A percentile compares a stretch with the other conserved stretches of the same genome.
Evolutionary conservation across 2,113 vertebrate genomes (phyloP).

Genomic region (Coregonus clupeaformis): DNA sequence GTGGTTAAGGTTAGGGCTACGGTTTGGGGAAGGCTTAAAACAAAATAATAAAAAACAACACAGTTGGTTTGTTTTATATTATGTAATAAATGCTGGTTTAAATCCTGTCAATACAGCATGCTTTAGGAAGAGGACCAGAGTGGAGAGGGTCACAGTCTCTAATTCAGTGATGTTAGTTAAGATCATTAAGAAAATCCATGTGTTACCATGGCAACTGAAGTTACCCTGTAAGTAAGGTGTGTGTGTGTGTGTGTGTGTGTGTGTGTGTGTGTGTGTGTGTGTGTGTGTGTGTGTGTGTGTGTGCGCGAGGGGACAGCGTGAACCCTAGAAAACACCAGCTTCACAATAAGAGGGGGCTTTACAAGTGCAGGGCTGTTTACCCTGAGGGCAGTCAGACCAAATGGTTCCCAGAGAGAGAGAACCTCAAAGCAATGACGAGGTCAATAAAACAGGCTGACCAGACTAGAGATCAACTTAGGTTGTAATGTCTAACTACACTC

Average conservation of each 20-base stretch:
- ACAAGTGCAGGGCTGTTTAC: constrained; percentile 34
- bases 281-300: too few species aligned
- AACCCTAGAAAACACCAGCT: constrained; percentile 47
- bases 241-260: neutral
- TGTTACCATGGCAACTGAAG: constrained; percentile 1
- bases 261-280: neutral
- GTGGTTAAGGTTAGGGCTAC: too few species aligned
- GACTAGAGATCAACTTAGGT: neutral
- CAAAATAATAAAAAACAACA: neutral
- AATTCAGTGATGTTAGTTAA: constrained; percentile 8
- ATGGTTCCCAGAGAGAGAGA: constrained; percentile 42
- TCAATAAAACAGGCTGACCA: constrained; percentile 57
- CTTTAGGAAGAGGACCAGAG: too few species aligned
- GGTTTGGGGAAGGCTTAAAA: too few species aligned
- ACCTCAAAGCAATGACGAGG: constrained; percentile 45
- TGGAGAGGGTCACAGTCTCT: neutral
- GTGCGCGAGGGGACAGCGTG: constrained; percentile 20
- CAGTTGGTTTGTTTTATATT: constrained; percentile 12
- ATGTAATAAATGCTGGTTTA: neutral
- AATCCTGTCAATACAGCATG: too few species aligned
- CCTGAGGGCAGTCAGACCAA: constrained; percentile 53
- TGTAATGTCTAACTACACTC: constrained; percentile 63
- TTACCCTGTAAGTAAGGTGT: constrained; percentile 22
- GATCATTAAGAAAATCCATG: constrained; percentile 6
- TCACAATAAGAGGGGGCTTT: constrained; percentile 47